Evolutionary conservation across 2,797 vertebrate genomes (phyloP), one percentile per base, ranked within the genome.

Genomic region (Chelon labrosus): DNA sequence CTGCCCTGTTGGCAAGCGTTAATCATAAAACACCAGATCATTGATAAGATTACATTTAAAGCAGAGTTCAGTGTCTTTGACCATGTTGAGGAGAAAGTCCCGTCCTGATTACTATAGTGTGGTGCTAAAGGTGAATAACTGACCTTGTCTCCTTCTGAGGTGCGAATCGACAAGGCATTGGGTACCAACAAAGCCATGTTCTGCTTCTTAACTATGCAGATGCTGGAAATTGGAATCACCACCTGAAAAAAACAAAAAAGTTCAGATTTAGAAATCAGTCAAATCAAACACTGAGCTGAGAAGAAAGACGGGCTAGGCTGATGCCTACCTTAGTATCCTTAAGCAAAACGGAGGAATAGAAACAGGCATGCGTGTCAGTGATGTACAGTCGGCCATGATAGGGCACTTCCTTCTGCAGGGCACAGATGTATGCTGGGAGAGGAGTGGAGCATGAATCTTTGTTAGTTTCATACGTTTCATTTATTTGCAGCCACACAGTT

Each of bases 121-220:
- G 8, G 46, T 19, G 46, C n/a, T n/a, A n/a, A 19, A 31, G 2
- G 16, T 25, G 35, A 72, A 11, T 62, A 31, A 75, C 92, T 81
- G 55, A 96, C 96, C 96, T 97, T 98, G 8, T 96, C 94, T 31
- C 96, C 95, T 0, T 91, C 77, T 0, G 51, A 75, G 0, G 96
- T 97, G 55, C 95, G 95, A 74, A 97, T 72, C 3, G 95, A 96
- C 84, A 97, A 83, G 4, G 96, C 96, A 0, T 97, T 98, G 31
- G 96, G 97, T 16, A 98, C 96, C 62, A 97, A 88, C 44, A 97
- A 80, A 0, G 92, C 96, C 0, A 88, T 98, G 89, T 97, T 97
- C 88, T 97, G 95, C 70, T 98, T 98, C 88, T 97, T 97, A 67
- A 97, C 76, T 20, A 90, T 69, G 0, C 77, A 86, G 74, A 98